Evolutionary conservation across 2,797 vertebrate species (phyloP).

Genomic region (Neosilurus mollespiculum): DNA sequence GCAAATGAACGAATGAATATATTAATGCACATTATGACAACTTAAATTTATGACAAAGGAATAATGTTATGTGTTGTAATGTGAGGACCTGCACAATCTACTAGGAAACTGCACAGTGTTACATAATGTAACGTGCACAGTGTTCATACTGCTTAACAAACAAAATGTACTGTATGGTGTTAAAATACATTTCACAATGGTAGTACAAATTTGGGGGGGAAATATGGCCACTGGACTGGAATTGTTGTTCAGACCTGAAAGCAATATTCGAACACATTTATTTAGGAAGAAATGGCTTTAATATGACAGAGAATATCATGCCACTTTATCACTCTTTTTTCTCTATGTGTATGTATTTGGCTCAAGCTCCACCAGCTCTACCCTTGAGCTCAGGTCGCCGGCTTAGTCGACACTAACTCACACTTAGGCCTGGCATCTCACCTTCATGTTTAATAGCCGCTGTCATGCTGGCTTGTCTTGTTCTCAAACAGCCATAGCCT

Average conservation of each 20-base stretch:
- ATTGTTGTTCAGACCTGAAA: neutral
- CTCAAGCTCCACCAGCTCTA: constrained; percentile 38
- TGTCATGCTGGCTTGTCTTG: constrained; percentile 62
- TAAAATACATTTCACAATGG: neutral
- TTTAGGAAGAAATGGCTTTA: too few relatives aligned
- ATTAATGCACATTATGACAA: neutral
- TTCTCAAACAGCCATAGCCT: constrained; percentile 57
- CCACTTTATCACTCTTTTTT: neutral
- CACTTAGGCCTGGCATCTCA: constrained; percentile 66
- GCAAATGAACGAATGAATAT: too few relatives aligned
- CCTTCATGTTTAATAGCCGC: constrained; percentile 72
- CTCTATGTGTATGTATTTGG: neutral
- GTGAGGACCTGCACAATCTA: neutral
- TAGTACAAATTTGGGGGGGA: neutral
- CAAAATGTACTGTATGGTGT: neutral
- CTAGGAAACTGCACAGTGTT: neutral
- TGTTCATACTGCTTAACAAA: neutral
- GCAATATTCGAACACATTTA: neutral
- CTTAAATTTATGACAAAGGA: neutral
- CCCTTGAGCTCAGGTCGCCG: constrained; percentile 63
- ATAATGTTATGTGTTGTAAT: neutral
- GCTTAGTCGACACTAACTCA: constrained; percentile 66
- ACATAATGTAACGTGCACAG: neutral
- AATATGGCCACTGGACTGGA: neutral
- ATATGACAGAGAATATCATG: neutral